Evolutionary conservation across 2,797 vertebrate genomes (phyloP).

Genomic region (Channallabes apus): DNA sequence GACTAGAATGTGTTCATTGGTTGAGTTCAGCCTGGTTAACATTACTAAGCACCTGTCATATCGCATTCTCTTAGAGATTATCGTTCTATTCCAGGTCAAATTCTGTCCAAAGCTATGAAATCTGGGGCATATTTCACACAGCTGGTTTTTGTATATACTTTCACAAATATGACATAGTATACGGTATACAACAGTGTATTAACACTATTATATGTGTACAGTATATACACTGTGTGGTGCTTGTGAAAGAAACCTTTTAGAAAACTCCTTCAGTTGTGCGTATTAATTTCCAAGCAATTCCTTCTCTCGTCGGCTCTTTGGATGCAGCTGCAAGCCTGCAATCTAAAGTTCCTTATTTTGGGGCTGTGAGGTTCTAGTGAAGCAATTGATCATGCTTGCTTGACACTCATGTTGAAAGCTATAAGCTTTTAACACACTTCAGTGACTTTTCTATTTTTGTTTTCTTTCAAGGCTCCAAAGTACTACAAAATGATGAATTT

Average conservation of each 20-base stretch:
- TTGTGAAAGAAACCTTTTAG: conserved; percentile 75
- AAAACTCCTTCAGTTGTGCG: conserved; percentile 64
- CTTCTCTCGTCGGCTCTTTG: conserved; percentile 65
- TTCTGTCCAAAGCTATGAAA: conserved; percentile 64
- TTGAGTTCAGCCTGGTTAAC: conserved; percentile 65
- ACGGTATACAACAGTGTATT: conserved; percentile 31
- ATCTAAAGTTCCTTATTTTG: conserved; percentile 71
- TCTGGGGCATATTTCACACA: conserved; percentile 70
- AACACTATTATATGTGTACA: neutral
- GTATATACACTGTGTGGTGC: conserved; percentile 52
- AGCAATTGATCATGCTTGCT: conserved; percentile 64
- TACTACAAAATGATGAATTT: conserved; percentile 97
- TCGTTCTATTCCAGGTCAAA: conserved; percentile 63
- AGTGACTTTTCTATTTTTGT: conserved; percentile 18
- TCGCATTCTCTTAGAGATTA: conserved; percentile 56
- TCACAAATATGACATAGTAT: conserved; percentile 66
- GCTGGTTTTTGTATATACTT: conserved; percentile 69
- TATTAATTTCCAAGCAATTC: conserved; percentile 61
- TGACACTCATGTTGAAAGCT: conserved; percentile 59
- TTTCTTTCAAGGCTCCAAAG: conserved; percentile 87
- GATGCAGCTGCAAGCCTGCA: conserved; percentile 70
- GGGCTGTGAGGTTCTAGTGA: conserved; percentile 62
- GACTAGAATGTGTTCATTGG: conserved; percentile 64
- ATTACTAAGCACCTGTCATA: conserved; percentile 66
- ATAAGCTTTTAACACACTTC: conserved; percentile 36